Conservation (phyloP, 2,797 vertebrate genomes). For the Ispidina lecontei region DNA sequence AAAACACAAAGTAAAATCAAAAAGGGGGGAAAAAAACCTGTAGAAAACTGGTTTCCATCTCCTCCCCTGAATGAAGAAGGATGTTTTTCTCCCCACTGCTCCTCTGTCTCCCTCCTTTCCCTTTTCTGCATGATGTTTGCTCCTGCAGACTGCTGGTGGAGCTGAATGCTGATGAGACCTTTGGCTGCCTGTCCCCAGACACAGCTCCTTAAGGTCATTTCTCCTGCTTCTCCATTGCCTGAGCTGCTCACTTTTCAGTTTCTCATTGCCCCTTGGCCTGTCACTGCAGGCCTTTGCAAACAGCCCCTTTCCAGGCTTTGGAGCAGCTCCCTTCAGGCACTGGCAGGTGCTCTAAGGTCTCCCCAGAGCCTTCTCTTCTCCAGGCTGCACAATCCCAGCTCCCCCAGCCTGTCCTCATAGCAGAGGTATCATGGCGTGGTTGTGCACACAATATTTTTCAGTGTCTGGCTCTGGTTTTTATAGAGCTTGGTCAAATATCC, state of each 20-base stretch:
- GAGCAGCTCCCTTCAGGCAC: too few species aligned
- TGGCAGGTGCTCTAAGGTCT: too few species aligned
- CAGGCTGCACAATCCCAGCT: too few species aligned
- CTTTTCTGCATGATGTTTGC: conserved; percentile 58
- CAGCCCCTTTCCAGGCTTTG: too few species aligned
- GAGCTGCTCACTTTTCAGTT: conserved; percentile 19
- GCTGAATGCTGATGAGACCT: conserved; percentile 72
- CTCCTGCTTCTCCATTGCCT: conserved; percentile 17
- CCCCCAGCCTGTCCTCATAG: too few species aligned
- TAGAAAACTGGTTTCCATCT: conserved; percentile 9
- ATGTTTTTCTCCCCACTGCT: conserved; percentile 49
- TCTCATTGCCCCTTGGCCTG: too few species aligned
- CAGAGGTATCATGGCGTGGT: not conserved
- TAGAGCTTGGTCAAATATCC: not conserved
- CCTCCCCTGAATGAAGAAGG: conserved; percentile 56
- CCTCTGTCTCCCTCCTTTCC: conserved; percentile 43
- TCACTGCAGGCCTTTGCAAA: too few species aligned
- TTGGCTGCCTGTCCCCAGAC: conserved; percentile 37
- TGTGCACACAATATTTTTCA: not conserved
- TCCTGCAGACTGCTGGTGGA: conserved; percentile 53
- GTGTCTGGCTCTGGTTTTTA: not conserved
- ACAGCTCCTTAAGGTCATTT: conserved; percentile 67
- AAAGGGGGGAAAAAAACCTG: not conserved
- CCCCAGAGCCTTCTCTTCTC: too few species aligned
- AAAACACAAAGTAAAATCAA: not conserved